A percentile compares a stretch with the other conserved stretches of the same genome.
phyloP scores from a whole-genome alignment of 2,797 vertebrate genomes.

The Sebastes vulpes region DNA sequence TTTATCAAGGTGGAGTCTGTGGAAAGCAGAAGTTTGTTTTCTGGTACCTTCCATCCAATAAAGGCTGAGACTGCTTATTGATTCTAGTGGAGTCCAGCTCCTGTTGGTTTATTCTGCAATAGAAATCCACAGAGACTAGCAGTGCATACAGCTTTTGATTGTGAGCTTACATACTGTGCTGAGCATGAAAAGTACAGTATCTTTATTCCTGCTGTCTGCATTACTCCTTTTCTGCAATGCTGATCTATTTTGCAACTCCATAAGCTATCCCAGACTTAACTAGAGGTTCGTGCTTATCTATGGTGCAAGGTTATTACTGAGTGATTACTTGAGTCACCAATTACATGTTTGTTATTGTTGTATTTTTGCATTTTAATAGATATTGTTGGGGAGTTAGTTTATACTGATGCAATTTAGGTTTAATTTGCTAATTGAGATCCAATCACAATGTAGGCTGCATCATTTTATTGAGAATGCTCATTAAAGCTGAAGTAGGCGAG shows the following conservation, averaged over 20 bases:
- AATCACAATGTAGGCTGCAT: background rate
- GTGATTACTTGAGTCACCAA: background rate
- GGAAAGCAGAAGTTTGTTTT: background rate
- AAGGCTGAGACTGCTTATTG: background rate
- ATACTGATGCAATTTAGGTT: background rate
- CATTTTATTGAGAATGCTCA: background rate
- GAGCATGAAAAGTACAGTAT: background rate
- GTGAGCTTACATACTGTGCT: background rate
- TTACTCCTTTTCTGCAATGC: background rate
- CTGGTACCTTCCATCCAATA: background rate
- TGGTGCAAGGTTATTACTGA: background rate
- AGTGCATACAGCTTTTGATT: slow-evolving; percentile 7
- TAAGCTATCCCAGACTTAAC: background rate
- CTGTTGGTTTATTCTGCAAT: slow-evolving; percentile 14
- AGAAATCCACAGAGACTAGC: background rate
- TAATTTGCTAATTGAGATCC: background rate
- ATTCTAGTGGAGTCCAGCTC: slow-evolving; percentile 2
- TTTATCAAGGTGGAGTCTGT: background rate
- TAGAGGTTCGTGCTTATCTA: background rate
- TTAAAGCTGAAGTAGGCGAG: too few species aligned
- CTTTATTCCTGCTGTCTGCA: background rate
- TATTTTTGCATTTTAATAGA: background rate
- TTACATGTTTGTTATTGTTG: background rate
- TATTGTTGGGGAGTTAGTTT: background rate
- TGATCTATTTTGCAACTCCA: background rate